Percentiles rank a stretch among this genome's conserved stretches.
phyloP scores from a whole-genome alignment of 2,797 vertebrate genomes.

The Agapornis canus region DNA sequence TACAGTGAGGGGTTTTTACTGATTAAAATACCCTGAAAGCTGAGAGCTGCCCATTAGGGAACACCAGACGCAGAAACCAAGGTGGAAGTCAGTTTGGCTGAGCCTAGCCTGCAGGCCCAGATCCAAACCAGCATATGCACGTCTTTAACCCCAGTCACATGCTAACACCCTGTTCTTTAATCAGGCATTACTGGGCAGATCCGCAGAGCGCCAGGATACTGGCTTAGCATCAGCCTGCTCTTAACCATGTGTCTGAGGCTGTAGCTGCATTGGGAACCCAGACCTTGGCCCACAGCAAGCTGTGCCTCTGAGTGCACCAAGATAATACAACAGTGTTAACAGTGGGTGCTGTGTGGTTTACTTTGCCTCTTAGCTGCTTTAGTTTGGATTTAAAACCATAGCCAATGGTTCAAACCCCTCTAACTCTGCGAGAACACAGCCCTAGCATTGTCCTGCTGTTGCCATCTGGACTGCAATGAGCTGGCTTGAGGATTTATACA shows the following conservation, averaged over 20 bases:
- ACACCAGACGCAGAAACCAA: background rate
- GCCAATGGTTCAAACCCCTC: background rate
- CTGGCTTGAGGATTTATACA: background rate
- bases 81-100: background rate
- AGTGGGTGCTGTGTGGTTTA: background rate
- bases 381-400: background rate
- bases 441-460: background rate
- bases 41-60: background rate
- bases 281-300: background rate
- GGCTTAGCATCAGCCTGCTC: background rate
- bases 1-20: background rate
- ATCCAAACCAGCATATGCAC: background rate
- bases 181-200: background rate
- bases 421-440: background rate
- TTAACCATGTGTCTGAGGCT: background rate
- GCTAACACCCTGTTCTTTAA: background rate
- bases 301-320: background rate
- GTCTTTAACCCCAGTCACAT: background rate
- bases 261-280: background rate
- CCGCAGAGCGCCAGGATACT: background rate
- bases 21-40: background rate
- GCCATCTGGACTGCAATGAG: background rate
- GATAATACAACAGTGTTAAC: background rate
- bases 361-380: background rate
- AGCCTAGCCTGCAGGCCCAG: background rate